Evolutionary conservation across 2,888 invertebrate genomes (phyloP), one percentile per base, ranked within the genome.

Genomic region (Acholoe squamosa): DNA sequence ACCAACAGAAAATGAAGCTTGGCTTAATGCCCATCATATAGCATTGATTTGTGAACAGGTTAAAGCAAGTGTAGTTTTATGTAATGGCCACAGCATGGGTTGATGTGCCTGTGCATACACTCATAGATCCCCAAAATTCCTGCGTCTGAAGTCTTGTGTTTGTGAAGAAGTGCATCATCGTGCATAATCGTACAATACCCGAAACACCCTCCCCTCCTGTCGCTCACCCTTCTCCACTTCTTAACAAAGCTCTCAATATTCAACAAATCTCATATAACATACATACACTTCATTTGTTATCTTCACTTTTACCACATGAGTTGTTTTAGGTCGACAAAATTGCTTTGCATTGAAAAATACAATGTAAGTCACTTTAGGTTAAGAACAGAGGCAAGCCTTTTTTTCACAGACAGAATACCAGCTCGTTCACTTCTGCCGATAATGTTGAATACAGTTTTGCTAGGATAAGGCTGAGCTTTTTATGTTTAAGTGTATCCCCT

Each of bases 391-490:
- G 61, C 5, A 14, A 7, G 61, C 61, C 19, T 12, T 7, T 61
- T 43, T 61, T 19, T 61, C 5, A 19, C 14, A 61, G 61, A 61
- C 61, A 12, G 61, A n/a, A 61, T 61, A n/a, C 61, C 19, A 19
- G 5, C 61, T 61, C 19, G 61, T 3, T 61, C 61, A 43, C 10
- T 61, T 61, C 12, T 61, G n/a, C 19, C n/a, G 61, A 19, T 61
- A 7, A n/a, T 61, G 61, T 61, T 61, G n/a, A 61, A n/a, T 61
- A n/a, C 19, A 61, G 61, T n/a, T 19, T 0, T 14, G 19, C 19
- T 61, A 61, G 61, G n/a, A 61, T n/a, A 61, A 61, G 61, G 61
- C 61, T 61, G 12, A n/a, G 61, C 61, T 61, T 61, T 61, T 3
- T 61, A 61, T 61, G 61, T 61, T n/a, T n/a, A 61, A 19, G n/a